A percentile compares a stretch with the other conserved stretches of the same genome.
Evolutionary conservation across 2,113 vertebrate genomes (phyloP).

Genomic region (Forbesichthys agassizii): DNA sequence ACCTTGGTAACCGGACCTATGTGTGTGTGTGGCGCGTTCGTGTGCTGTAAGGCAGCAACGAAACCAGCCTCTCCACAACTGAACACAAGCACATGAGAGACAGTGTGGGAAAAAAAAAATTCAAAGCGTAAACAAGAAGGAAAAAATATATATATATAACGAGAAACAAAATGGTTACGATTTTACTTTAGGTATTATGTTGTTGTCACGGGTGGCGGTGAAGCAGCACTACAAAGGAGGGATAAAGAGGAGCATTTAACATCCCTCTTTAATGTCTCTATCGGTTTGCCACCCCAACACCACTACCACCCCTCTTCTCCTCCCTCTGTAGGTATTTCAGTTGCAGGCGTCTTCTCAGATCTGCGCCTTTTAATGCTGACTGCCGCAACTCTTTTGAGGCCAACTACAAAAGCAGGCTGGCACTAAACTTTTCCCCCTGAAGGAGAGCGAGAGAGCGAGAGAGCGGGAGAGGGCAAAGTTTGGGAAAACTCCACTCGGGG

Average conservation of each 20-base stretch:
- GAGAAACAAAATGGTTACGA: slow-evolving; percentile 28
- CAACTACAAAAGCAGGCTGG: slow-evolving; percentile 76
- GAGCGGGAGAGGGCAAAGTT: slow-evolving; percentile 40
- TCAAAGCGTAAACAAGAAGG: slow-evolving; percentile 31
- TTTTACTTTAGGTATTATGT: slow-evolving; percentile 17
- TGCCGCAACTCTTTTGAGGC: slow-evolving; percentile 76
- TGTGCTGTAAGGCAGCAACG: slow-evolving; percentile 43
- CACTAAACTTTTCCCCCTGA: slow-evolving; percentile 78
- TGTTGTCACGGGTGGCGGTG: slow-evolving; percentile 50
- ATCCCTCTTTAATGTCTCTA: slow-evolving; percentile 69
- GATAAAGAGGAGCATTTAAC: slow-evolving; percentile 67
- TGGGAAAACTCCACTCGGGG: slow-evolving; percentile 62
- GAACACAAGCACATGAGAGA: slow-evolving; percentile 36
- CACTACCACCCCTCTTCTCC: slow-evolving; percentile 32
- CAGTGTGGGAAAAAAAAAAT: slow-evolving; percentile 23
- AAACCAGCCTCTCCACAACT: slow-evolving; percentile 51
- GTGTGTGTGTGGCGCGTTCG: slow-evolving; percentile 33
- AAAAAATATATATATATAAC: slow-evolving; percentile 10
- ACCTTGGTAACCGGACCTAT: slow-evolving; percentile 62
- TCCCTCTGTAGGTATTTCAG: slow-evolving; percentile 71
- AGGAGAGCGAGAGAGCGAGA: slow-evolving; percentile 58
- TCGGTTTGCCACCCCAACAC: slow-evolving; percentile 52
- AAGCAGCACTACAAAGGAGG: slow-evolving; percentile 63
- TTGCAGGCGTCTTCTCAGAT: slow-evolving; percentile 74
- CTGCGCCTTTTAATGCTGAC: slow-evolving; percentile 76